phyloP scores from a whole-genome alignment of 2,888 invertebrate genomes.

The Andrena flavipes region DNA sequence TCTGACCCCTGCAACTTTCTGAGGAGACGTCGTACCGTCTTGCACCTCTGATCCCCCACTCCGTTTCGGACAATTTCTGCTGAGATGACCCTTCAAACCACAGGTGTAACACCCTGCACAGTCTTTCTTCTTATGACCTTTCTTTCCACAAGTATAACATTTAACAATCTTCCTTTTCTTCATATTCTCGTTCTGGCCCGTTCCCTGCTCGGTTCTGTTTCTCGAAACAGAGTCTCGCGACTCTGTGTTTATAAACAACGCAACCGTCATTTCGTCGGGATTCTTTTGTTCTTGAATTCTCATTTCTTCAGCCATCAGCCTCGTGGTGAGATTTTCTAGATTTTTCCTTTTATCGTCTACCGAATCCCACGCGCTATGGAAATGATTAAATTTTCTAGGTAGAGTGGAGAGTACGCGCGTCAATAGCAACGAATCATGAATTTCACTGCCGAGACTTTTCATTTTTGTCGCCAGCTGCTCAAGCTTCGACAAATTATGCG shows the following conservation, averaged over 20 bases:
- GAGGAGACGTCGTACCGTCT: neutral
- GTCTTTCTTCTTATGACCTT: neutral
- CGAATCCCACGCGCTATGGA: conserved; percentile 20
- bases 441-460: neutral
- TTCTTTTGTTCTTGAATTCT: neutral
- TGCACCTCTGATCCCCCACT: neutral
- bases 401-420: conserved; percentile 6
- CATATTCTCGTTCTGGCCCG: neutral
- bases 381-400: conserved; percentile 10
- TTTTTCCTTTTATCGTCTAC: neutral
- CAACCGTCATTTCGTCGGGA: conserved; percentile 5
- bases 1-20: neutral
- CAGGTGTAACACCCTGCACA: conserved; percentile 2
- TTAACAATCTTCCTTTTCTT: neutral
- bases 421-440: conserved; percentile 8
- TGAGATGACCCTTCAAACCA: conserved; percentile 1
- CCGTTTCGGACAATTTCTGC: conserved; percentile 16
- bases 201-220: neutral
- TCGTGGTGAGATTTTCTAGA: conserved; percentile 11
- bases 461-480: no score
- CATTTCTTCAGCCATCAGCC: conserved; percentile 5
- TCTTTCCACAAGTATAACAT: neutral
- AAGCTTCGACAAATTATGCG: no score
- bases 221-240: no score
- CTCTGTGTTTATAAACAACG: neutral